These are phyloP conservation scores for Drosophila setosimentum DNA, from an alignment of 2,888 invertebrate genomes.

Conservation along the genomic window DNA sequence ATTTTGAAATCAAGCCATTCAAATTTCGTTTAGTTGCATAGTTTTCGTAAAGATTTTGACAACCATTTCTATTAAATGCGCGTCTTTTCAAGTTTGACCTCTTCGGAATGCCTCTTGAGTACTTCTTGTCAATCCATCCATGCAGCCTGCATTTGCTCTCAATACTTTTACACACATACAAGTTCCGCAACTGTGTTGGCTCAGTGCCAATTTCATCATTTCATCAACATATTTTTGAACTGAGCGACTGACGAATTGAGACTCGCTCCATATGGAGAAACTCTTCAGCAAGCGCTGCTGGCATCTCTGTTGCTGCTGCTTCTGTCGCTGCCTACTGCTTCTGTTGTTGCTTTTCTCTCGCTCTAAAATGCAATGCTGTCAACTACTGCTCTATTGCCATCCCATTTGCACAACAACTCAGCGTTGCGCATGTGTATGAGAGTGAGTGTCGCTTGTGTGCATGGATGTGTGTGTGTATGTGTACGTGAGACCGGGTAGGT, in stretches of 20 bases:
- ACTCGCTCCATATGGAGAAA: slow-evolving; percentile 35
- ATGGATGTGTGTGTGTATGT: slow-evolving; percentile 6
- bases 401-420: slow-evolving; percentile 47
- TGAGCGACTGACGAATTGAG: slow-evolving; percentile 32
- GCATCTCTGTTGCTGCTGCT: slow-evolving; percentile 16
- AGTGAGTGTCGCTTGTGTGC: slow-evolving; percentile 3
- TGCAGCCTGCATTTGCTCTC: slow-evolving; percentile 36
- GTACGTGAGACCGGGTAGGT: slow-evolving; percentile 44
- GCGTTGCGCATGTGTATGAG: slow-evolving; percentile 31
- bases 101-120: slow-evolving; percentile 17
- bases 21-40: background rate
- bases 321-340: slow-evolving; percentile 24
- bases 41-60: background rate
- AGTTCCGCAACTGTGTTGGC: slow-evolving; percentile 30
- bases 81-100: slow-evolving; percentile 11
- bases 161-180: slow-evolving; percentile 35
- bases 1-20: background rate
- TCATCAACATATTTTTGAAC: slow-evolving; percentile 24
- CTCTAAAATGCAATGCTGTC: slow-evolving; percentile 58
- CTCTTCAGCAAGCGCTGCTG: slow-evolving; percentile 30
- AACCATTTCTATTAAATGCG: background rate
- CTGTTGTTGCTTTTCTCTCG: slow-evolving; percentile 43
- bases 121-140: slow-evolving; percentile 9
- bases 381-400: slow-evolving; percentile 16
- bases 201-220: slow-evolving; percentile 54